These are phyloP conservation scores for Perccottus glenii DNA, from an alignment of 2,113 vertebrate species.

Conservation along the genomic window DNA sequence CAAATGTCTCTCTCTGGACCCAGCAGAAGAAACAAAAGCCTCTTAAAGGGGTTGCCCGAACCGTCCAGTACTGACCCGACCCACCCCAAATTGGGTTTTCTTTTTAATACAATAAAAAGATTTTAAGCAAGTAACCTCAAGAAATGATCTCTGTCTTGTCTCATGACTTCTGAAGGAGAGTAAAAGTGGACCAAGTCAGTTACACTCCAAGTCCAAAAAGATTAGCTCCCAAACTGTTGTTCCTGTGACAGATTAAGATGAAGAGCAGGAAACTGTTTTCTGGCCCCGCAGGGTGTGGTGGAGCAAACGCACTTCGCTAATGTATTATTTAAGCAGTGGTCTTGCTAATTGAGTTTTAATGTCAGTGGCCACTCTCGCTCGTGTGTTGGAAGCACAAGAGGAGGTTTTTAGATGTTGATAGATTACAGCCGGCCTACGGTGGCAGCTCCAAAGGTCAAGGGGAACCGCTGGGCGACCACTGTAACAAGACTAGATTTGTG, in stretches of 20 bases:
- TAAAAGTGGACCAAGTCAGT: too few species aligned
- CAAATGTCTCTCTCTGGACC: too few species aligned
- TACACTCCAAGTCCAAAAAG: slow-evolving; percentile 22
- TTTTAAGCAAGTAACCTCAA: too few species aligned
- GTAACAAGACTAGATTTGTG: slow-evolving; percentile 15
- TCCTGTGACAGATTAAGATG: slow-evolving; percentile 75
- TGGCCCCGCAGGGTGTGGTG: slow-evolving; percentile 57
- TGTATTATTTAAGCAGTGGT: slow-evolving; percentile 81
- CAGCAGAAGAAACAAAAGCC: too few species aligned
- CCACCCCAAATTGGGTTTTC: too few species aligned
- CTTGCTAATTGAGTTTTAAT: slow-evolving; percentile 83
- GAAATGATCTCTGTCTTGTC: too few species aligned
- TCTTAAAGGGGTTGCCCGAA: too few species aligned
- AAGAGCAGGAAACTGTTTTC: slow-evolving; percentile 55
- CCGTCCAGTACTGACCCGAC: too few species aligned
- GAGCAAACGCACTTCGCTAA: slow-evolving; percentile 79
- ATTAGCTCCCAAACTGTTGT: slow-evolving; percentile 57
- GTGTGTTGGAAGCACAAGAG: slow-evolving; percentile 67
- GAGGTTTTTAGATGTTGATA: slow-evolving; percentile 77
- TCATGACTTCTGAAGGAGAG: too few species aligned
- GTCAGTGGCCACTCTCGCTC: slow-evolving; percentile 75
- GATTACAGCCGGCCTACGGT: slow-evolving; percentile 70
- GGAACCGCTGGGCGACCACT: slow-evolving; percentile 48
- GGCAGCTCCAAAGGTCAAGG: slow-evolving; percentile 76
- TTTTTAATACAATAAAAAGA: too few species aligned